Percentiles rank a stretch among this genome's conserved stretches.
These are phyloP conservation scores for Neosilurus mollespiculum DNA, from an alignment of 2,797 vertebrate genomes.

Conservation along the genomic window DNA sequence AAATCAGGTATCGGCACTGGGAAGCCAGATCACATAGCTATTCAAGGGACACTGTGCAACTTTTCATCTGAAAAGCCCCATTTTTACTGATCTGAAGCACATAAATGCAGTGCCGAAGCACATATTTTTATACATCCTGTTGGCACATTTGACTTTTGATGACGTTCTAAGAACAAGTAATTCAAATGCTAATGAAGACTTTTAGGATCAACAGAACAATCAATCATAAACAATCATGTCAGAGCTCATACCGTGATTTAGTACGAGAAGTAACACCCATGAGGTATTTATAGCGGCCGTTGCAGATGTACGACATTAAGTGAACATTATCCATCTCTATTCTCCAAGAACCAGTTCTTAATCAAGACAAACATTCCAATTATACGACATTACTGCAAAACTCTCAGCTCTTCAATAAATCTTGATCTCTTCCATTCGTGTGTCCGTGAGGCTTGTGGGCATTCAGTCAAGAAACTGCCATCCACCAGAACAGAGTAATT, in stretches of 20 bases:
- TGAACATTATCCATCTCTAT: background rate
- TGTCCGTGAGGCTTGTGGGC: background rate
- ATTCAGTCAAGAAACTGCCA: background rate
- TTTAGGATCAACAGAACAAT: background rate
- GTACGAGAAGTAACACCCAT: background rate
- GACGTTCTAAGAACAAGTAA: background rate
- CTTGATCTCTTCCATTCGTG: background rate
- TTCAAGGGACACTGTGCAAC: background rate
- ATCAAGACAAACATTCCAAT: background rate
- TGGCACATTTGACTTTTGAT: background rate
- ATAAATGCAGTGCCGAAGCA: background rate
- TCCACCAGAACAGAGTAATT: background rate
- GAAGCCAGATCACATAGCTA: background rate
- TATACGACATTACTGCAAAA: background rate
- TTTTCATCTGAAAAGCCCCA: background rate
- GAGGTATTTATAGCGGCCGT: background rate
- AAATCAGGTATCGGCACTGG: background rate
- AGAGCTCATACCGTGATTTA: background rate
- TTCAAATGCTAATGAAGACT: background rate
- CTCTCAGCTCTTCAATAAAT: conserved; percentile 1
- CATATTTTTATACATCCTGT: background rate
- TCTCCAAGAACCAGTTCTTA: background rate
- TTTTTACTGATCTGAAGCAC: background rate
- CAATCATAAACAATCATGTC: background rate
- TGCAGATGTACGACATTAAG: background rate